phyloP scores from a whole-genome alignment of 2,888 invertebrate species.

The Portevinia maculata region DNA sequence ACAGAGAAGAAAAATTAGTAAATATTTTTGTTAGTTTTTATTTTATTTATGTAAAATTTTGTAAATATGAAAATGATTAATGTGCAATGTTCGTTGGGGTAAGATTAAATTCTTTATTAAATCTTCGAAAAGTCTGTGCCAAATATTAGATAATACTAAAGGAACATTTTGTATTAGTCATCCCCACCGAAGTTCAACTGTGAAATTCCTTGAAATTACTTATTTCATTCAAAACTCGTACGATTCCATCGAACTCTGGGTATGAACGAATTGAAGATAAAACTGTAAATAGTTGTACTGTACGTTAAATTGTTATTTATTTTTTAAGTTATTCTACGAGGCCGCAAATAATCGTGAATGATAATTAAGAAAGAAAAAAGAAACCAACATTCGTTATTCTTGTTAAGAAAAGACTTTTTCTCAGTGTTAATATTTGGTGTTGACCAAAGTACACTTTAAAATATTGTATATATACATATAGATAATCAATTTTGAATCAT shows the following conservation, averaged over 20 bases:
- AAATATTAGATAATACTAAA: slow-evolving; percentile 42
- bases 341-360: slow-evolving; percentile 77
- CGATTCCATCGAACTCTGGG: slow-evolving; percentile 57
- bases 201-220: slow-evolving; percentile 57
- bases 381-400: slow-evolving; percentile 48
- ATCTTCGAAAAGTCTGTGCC: slow-evolving; percentile 71
- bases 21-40: slow-evolving; percentile 53
- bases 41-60: slow-evolving; percentile 49
- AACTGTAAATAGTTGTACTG: slow-evolving; percentile 63
- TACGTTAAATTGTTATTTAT: slow-evolving; percentile 81
- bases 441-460: slow-evolving; percentile 62
- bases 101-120: slow-evolving; percentile 54
- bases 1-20: slow-evolving; percentile 49
- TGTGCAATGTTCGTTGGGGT: slow-evolving; percentile 72
- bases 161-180: slow-evolving; percentile 75
- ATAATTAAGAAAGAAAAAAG: slow-evolving; percentile 20
- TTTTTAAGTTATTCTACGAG: slow-evolving; percentile 82
- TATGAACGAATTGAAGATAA: slow-evolving; percentile 42
- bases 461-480: slow-evolving; percentile 51
- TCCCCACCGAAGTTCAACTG: slow-evolving; percentile 78
- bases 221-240: slow-evolving; percentile 33
- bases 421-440: slow-evolving; percentile 55
- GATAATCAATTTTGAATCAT: slow-evolving; percentile 60
- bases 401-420: slow-evolving; percentile 40
- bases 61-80: slow-evolving; percentile 64